Evolutionary conservation across 2,888 invertebrate genomes (phyloP).

Genomic region (Drosophila neutralis): DNA sequence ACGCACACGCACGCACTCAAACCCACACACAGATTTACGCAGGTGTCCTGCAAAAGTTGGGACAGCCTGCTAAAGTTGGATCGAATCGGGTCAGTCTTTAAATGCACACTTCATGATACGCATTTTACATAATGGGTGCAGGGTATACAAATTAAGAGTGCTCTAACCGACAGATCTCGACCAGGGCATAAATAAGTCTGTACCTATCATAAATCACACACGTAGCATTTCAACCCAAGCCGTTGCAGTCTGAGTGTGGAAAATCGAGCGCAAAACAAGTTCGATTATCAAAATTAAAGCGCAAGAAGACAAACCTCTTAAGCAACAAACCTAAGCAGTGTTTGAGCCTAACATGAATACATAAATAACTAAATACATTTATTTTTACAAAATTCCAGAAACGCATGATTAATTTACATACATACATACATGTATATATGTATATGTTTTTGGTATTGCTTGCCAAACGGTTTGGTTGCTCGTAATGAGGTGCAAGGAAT

Average conservation of each 20-base stretch:
- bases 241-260: background rate
- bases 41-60: constrained; percentile 10
- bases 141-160: background rate
- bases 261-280: background rate
- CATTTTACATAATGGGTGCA: background rate
- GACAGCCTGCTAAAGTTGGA: constrained; percentile 3
- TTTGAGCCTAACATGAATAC: background rate
- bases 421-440: background rate
- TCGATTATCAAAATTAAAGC: background rate
- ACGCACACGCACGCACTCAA: background rate
- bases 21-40: background rate
- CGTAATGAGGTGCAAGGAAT: constrained; percentile 38
- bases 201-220: background rate
- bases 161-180: background rate
- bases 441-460: background rate
- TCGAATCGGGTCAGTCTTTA: constrained; percentile 2
- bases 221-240: background rate
- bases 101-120: constrained; percentile 1
- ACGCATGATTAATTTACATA: background rate
- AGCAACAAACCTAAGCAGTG: background rate
- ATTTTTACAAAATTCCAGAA: background rate
- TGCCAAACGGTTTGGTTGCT: constrained; percentile 9
- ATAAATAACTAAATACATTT: background rate
- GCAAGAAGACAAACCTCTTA: background rate
- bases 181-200: background rate